Evolutionary conservation across 1,140 invertebrate species (phyloP).

Genomic region (Alviniconcha marisindica): DNA sequence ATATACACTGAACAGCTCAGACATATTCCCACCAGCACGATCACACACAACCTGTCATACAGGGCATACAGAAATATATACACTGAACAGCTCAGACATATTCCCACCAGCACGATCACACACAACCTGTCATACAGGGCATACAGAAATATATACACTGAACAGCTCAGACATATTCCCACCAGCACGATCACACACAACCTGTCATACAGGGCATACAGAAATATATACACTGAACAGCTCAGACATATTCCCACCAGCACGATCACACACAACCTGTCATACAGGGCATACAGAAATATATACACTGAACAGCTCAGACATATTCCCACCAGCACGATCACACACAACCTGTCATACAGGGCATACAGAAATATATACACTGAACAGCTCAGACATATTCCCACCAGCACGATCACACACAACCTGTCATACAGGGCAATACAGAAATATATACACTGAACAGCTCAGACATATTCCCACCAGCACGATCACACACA

Average conservation of each 20-base stretch:
- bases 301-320: no score
- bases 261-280: no score
- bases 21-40: not conserved
- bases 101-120: no score
- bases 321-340: not conserved
- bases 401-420: conserved; percentile 78
- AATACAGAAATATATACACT: not conserved
- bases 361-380: no score
- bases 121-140: no score
- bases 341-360: conserved; percentile 1
- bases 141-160: no score
- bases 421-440: conserved; percentile 68
- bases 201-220: no score
- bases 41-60: conserved; percentile 18
- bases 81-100: not conserved
- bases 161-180: no score
- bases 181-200: no score
- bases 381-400: conserved; percentile 77
- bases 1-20: not conserved
- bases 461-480: not conserved
- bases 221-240: conserved; percentile 72
- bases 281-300: conserved; percentile 13
- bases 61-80: not conserved
- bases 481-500: not conserved
- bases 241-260: no score